These are phyloP conservation scores for Anthoscopus minutus DNA, from an alignment of 2,113 vertebrate genomes.

Conservation along the genomic window DNA sequence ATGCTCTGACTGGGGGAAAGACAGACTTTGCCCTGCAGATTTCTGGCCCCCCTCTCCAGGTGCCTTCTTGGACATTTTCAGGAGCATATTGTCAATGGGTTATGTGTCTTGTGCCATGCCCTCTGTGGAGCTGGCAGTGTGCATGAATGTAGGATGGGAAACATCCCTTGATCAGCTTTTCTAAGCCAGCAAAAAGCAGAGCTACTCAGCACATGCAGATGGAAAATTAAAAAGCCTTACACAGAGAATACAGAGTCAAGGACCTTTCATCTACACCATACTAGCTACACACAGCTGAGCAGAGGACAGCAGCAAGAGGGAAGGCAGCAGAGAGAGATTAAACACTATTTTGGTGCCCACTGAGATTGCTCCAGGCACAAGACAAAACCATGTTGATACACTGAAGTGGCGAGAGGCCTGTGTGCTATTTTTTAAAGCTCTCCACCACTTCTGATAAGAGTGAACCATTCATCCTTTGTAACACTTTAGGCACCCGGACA, in stretches of 20 bases:
- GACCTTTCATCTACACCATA: background rate
- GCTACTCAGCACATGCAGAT: background rate
- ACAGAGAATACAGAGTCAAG: background rate
- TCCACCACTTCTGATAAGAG: background rate
- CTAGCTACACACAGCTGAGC: background rate
- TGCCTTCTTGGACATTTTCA: background rate
- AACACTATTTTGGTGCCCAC: background rate
- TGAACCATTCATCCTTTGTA: background rate
- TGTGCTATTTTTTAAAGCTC: background rate
- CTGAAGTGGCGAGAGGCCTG: background rate
- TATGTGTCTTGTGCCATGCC: background rate
- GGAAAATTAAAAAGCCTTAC: background rate
- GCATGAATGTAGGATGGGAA: background rate
- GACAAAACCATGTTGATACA: constrained; percentile 4
- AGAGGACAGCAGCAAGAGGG: background rate
- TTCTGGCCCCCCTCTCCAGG: background rate
- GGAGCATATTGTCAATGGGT: background rate
- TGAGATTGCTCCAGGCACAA: background rate
- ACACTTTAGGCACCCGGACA: background rate
- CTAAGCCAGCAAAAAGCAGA: background rate
- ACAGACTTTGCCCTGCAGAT: background rate
- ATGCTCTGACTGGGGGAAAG: background rate
- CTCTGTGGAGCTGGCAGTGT: background rate
- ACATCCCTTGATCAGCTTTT: background rate
- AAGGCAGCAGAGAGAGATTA: background rate